Evolutionary conservation across 2,888 invertebrate genomes (phyloP).

Genomic region (Pyrocoelia pectoralis): DNA sequence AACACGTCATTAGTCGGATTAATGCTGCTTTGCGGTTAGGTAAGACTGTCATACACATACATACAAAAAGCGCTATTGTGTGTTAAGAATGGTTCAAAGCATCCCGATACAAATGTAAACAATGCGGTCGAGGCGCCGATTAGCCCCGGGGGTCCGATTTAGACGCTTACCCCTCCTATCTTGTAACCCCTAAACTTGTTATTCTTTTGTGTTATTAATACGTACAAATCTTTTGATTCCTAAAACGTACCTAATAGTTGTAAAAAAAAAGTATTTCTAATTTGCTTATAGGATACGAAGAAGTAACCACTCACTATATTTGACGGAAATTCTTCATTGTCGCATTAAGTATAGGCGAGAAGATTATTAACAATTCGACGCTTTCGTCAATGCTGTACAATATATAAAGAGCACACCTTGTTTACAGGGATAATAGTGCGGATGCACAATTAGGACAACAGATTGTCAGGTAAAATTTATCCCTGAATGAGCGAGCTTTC

Average conservation of each 20-base stretch:
- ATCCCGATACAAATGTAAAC: slow-evolving; percentile 54
- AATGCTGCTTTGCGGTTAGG: slow-evolving; percentile 52
- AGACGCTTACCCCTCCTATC: slow-evolving; percentile 32
- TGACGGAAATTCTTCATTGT: slow-evolving; percentile 19
- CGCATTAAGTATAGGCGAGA: slow-evolving; percentile 41
- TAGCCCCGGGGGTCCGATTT: slow-evolving; percentile 53
- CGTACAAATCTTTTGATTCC: neutral
- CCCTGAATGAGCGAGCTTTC: slow-evolving; percentile 14
- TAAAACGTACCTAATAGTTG: too few species aligned
- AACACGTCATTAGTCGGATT: slow-evolving; percentile 56
- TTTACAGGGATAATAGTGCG: slow-evolving; percentile 32
- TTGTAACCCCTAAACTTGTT: slow-evolving; percentile 51
- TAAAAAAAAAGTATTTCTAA: too few species aligned
- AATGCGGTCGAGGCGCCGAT: slow-evolving; percentile 56
- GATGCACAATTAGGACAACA: slow-evolving; percentile 30
- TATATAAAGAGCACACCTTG: slow-evolving; percentile 27
- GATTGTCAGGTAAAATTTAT: slow-evolving; percentile 33
- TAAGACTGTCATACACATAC: slow-evolving; percentile 52
- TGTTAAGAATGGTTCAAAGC: slow-evolving; percentile 51
- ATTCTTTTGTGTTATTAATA: slow-evolving; percentile 50
- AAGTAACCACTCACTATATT: too few species aligned
- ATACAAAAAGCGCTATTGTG: slow-evolving; percentile 52
- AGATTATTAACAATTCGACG: slow-evolving; percentile 41
- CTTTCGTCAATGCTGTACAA: slow-evolving; percentile 30
- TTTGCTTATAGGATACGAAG: too few species aligned